Evolutionary conservation across 2,888 invertebrate species (phyloP), one percentile per base, ranked within the genome.

Genomic region (Trichopoda pennipes): DNA sequence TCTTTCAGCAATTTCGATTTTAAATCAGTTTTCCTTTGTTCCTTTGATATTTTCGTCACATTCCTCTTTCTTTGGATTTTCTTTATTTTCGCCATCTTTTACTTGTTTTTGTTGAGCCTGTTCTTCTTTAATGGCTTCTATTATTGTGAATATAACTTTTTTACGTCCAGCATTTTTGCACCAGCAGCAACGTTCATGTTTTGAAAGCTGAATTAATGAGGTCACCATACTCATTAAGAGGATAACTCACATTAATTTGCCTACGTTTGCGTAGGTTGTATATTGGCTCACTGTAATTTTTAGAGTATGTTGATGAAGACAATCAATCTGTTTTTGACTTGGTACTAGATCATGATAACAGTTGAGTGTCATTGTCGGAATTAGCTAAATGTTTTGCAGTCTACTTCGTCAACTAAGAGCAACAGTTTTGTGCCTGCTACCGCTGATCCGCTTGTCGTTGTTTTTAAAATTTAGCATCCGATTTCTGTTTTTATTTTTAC

Each of bases 221-320:
- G 38, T 98, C 96, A 89, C 99, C 99, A 92, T 96, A 99, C 90
- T 99, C 98, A 89, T 96, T 96, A 86, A 98, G 95, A 84, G 95
- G 94, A 88, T 96, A 95, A 89, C 95, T 96, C 74, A 97, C 95
- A 85, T 95, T 95, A 56, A 96, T 94, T 88, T 95, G 94, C 0
- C 95, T 92, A 19, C 98, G 93, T 86, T 96, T 95, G 19, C 98
- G 93, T 86, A 97, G 92, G 79, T 97, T 95, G 91, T 97, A 97
- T 86, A 96, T 95, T 14, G 96, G 96, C 85, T 94, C 95, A 74
- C 94, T 94, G 28, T 94, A 94, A 42, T 90, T 89, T 28, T 90
- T 90, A 0, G 89, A 88, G 42, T 83, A 87, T 12, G 87, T 87
- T 1, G 86, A 86, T 3, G 86, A 86, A 6, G 81, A 86, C 1